phyloP scores from a whole-genome alignment of 2,113 vertebrate genomes.

The Erythrocercus mccallii region DNA sequence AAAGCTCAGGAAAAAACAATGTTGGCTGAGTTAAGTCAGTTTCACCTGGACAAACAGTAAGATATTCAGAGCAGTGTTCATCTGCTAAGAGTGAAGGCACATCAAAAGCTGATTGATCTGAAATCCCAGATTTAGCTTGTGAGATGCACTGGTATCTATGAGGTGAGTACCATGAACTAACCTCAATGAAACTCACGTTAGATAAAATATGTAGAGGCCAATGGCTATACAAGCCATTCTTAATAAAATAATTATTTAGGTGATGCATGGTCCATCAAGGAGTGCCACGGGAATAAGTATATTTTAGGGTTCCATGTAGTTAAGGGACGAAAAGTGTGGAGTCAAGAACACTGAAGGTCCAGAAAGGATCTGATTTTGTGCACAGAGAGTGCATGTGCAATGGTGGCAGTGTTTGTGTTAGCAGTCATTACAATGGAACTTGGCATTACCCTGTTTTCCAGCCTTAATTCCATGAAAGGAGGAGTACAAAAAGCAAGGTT shows the following conservation, averaged over 20 bases:
- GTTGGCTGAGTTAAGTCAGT: not conserved
- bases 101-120: not conserved
- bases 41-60: not conserved
- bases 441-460: not conserved
- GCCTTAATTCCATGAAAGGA: not conserved
- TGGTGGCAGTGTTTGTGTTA: not conserved
- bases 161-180: not conserved
- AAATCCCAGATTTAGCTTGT: not conserved
- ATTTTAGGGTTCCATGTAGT: not conserved
- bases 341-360: not conserved
- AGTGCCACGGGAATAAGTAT: not conserved
- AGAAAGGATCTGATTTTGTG: not conserved
- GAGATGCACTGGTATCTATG: not conserved
- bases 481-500: not conserved
- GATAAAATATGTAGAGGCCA: not conserved
- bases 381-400: not conserved
- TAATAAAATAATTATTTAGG: not conserved
- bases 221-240: not conserved
- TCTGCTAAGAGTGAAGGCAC: not conserved
- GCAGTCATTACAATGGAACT: not conserved
- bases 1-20: not conserved
- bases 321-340: not conserved
- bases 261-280: not conserved
- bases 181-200: not conserved
- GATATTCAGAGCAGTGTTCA: not conserved